Evolutionary conservation across 2,888 invertebrate genomes (phyloP).

Genomic region (Xestia xanthographa): DNA sequence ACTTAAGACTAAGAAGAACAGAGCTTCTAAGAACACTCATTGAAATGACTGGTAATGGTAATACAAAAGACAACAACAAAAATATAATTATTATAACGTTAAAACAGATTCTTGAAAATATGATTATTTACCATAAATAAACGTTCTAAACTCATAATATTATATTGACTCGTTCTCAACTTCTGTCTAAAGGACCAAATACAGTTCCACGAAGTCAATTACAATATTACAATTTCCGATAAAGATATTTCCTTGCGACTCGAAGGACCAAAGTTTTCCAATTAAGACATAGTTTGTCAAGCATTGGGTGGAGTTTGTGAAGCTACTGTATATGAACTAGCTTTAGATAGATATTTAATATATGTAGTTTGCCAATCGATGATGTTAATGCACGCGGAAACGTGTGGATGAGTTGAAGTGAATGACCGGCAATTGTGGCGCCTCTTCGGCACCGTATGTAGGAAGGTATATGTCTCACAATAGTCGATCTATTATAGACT

Average conservation of each 20-base stretch:
- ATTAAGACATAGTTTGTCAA: slow-evolving; percentile 37
- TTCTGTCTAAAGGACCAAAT: slow-evolving; percentile 10
- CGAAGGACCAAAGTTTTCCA: slow-evolving; percentile 50
- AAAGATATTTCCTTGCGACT: slow-evolving; percentile 18
- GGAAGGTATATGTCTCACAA: slow-evolving; percentile 56
- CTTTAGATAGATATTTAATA: slow-evolving; percentile 24
- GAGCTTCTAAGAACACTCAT: neutral
- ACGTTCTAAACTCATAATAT: neutral
- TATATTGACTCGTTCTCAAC: neutral
- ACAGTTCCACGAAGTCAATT: slow-evolving; percentile 28
- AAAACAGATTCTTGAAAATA: neutral
- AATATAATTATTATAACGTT: neutral
- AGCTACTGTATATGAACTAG: slow-evolving; percentile 9
- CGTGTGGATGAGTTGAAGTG: slow-evolving; percentile 51
- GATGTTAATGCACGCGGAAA: slow-evolving; percentile 62
- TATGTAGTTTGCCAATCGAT: slow-evolving; percentile 53
- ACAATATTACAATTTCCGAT: slow-evolving; percentile 35
- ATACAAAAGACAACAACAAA: neutral
- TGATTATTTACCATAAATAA: neutral
- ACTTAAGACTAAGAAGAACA: neutral
- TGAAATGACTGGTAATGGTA: neutral
- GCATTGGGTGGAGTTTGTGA: slow-evolving; percentile 10
- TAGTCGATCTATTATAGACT: slow-evolving; percentile 57
- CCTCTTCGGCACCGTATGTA: slow-evolving; percentile 43
- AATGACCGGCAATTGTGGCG: slow-evolving; percentile 61